phyloP scores from a whole-genome alignment of 2,113 vertebrate species.

The Perca flavescens region DNA sequence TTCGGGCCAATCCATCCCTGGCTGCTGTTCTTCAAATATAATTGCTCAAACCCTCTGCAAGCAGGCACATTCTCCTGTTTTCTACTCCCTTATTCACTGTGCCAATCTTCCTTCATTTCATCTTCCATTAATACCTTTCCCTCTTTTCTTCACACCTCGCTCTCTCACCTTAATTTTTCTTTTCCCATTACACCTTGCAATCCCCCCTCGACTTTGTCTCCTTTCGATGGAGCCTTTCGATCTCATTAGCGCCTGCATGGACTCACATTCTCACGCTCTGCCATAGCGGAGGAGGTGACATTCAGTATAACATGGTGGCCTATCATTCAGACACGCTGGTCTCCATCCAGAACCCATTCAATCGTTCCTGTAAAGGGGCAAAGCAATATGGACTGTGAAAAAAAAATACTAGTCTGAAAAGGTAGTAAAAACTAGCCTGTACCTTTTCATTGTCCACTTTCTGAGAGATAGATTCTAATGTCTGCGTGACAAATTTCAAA shows the following conservation, averaged over 20 bases:
- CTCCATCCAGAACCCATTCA: neutral
- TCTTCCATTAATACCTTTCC: neutral
- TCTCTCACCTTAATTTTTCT: slow-evolving; percentile 13
- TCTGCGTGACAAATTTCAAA: neutral
- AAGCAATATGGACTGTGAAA: neutral
- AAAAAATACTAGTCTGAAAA: neutral
- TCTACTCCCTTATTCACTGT: neutral
- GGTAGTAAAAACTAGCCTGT: neutral
- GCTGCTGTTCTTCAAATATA: too few species aligned
- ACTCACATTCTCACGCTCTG: slow-evolving; percentile 52
- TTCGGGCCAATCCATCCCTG: too few species aligned
- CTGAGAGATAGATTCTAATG: neutral
- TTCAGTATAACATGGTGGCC: neutral
- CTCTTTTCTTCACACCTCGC: neutral
- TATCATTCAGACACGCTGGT: neutral
- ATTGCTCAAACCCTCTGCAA: too few species aligned
- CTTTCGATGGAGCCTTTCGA: slow-evolving; percentile 30
- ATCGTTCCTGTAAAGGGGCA: neutral
- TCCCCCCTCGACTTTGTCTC: neutral
- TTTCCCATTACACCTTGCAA: slow-evolving; percentile 18
- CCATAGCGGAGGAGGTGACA: slow-evolving; percentile 2
- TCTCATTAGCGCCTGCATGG: slow-evolving; percentile 64
- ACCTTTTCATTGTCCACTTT: neutral
- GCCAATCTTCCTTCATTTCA: neutral
- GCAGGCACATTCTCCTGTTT: neutral